Evolutionary conservation across 30 jellyfish, hydroid and myxozoan species (phyloP), one percentile per base, ranked within the genome.

Genomic region (Chrysaora quinquecirrha): DNA sequence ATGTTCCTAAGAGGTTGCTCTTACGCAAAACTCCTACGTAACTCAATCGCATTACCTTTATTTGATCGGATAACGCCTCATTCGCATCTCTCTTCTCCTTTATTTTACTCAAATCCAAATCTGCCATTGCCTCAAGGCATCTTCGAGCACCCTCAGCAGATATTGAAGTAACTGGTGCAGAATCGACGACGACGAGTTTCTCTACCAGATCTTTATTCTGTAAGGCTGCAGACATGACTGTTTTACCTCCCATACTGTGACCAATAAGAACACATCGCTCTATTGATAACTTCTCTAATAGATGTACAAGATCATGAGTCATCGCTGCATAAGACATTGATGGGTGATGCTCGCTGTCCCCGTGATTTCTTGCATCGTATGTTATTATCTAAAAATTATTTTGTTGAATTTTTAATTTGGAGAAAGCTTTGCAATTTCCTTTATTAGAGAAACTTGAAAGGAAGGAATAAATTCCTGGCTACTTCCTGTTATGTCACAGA

Each of bases 211-310:
- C 87, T 1, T 89, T 93, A 27, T 84, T 33, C 4, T 38, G 71
- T 52, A 90, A 60, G 0, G 98, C 89, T 0, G 87, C 16, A 20
- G 95, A 23, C 98, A 90, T 90, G 30, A 80, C 91, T 14, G 90
- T 75, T 61, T 83, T 90, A 11, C 96, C 98, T 2, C 98, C 98
- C 96, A 90, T 84, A 43, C 98, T 90, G 63, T 90, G 98, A 3
- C 98, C 98, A 61, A 73, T 28, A 23, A 87, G 28, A 20, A 48
- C 21, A 60, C 80, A 86, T 23, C 50, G 71, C 1, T 54, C 58
- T 1, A 90, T 54, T 12, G 64, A 68, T 2, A 81, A 85, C n/a
- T 71, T 49, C 29, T 90, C 81, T 34, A 82, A 22, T 24, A 90
- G 49, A 3, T 75, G 35, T 43, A 65, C n/a, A 9, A 81, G 29